Evolutionary conservation across 2,888 invertebrate genomes (phyloP).

Genomic region (Macrophya annulata): DNA sequence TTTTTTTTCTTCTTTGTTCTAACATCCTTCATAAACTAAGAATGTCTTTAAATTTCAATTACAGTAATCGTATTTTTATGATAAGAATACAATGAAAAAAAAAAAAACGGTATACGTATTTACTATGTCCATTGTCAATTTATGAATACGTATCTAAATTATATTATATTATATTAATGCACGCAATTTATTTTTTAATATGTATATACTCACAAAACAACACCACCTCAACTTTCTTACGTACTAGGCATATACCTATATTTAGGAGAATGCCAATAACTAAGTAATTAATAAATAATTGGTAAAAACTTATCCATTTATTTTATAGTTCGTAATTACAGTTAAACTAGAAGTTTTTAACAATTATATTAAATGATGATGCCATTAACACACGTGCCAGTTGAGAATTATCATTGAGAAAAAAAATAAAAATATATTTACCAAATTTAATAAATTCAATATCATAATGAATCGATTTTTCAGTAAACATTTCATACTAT

Average conservation of each 20-base stretch:
- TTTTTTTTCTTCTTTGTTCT: too few species aligned
- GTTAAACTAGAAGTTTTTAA: neutral
- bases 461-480: neutral
- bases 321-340: conserved; percentile 11
- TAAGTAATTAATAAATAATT: conserved; percentile 37
- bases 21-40: too few species aligned
- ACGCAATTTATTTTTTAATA: conserved; percentile 26
- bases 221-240: conserved; percentile 13
- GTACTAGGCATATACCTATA: neutral
- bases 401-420: neutral
- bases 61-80: neutral
- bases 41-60: too few species aligned
- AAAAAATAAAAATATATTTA: neutral
- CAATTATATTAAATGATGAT: neutral
- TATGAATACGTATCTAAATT: conserved; percentile 17
- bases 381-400: neutral
- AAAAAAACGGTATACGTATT: neutral
- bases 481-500: neutral
- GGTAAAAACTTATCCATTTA: conserved; percentile 34
- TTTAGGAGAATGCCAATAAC: neutral
- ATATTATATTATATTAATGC: conserved; percentile 7
- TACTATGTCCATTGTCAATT: neutral
- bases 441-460: neutral
- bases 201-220: neutral
- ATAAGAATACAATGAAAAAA: conserved; percentile 19